Base-by-base conservation (phyloP, 2,797 vertebrate species). In the Trachops cirrhosus region DNA sequence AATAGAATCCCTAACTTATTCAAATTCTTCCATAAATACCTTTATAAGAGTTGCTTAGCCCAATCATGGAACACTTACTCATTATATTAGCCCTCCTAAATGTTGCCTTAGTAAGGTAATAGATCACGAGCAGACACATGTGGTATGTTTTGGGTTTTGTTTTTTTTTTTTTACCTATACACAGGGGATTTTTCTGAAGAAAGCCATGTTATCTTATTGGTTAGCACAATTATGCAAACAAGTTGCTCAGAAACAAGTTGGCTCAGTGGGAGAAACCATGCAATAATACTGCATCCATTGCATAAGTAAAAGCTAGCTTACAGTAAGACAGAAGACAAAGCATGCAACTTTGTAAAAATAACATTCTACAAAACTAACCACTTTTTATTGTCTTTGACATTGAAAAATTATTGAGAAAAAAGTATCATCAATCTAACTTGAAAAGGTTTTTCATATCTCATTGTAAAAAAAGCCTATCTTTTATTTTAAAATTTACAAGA, bases 201-300 rank as follows among this genome's bases (percentile, higher is more conserved):
- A 95, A 95, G 62, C 57, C 14, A 22, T 34, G 68, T 75, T 94
- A 70, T 68, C 87, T 91, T 84, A 85, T 93, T 93, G 85, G 74
- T 92, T 95, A 96, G 80, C 95, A 73, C 11, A 62, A 95, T 95
- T 95, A 90, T 97, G 91, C 92, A 97, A 97, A 97, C 97, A 93
- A 94, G 96, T 92, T 97, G 92, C 97, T 97, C 83, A 79, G 95
- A 96, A 82, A 96, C 86, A 86, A 6, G 93, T 68, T 89, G 94
- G 79, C 96, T 97, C 71, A 3, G n/a, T 78, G 94, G 97, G 98
- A 98, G 85, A 96, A 97, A 83, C 98, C 94, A 90, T 96, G 97
- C 98, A 98, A 83, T 95, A 39, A 74, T 39, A 95, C 86, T 94
- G 54, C 34, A 37, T 79, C 82, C 93, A 88, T 98, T 98, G 98